Percentiles rank a stretch among this genome's conserved stretches.
phyloP scores from a whole-genome alignment of 2,113 vertebrate species.

The Herpetotheres cachinnans region DNA sequence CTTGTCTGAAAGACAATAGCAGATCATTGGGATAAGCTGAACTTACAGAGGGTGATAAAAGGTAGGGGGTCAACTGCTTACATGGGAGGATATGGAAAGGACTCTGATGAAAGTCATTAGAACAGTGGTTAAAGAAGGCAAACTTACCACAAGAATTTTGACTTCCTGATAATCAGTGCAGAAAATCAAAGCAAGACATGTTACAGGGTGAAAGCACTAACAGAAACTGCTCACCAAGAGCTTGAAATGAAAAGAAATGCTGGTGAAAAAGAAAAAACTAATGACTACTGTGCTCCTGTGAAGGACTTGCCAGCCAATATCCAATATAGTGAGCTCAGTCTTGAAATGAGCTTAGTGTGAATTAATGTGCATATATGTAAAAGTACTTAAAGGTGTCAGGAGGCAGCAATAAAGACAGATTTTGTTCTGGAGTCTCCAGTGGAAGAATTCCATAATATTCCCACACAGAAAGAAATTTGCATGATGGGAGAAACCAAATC shows the following conservation, averaged over 20 bases:
- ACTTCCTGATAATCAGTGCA: neutral
- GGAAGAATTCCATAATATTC: neutral
- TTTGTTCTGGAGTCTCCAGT: neutral
- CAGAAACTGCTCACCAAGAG: neutral
- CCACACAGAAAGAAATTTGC: neutral
- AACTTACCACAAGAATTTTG: neutral
- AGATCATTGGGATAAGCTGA: neutral
- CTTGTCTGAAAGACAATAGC: neutral
- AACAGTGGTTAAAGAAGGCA: neutral
- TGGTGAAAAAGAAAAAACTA: neutral
- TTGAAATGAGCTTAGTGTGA: neutral
- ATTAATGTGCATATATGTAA: neutral
- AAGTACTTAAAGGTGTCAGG: neutral
- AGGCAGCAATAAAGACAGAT: neutral
- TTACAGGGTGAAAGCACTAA: neutral
- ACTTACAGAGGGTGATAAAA: neutral
- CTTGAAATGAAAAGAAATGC: neutral
- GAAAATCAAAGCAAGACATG: neutral
- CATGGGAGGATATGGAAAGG: neutral
- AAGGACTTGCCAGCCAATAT: neutral
- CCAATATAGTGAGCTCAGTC: neutral
- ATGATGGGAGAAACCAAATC: neutral
- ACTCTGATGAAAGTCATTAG: neutral
- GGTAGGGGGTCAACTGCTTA: neutral
- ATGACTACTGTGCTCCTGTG: neutral